A percentile compares a stretch with the other conserved stretches of the same genome.
These are phyloP conservation scores for Pissodes strobi DNA, from an alignment of 1,140 invertebrate species.

Conservation along the genomic window DNA sequence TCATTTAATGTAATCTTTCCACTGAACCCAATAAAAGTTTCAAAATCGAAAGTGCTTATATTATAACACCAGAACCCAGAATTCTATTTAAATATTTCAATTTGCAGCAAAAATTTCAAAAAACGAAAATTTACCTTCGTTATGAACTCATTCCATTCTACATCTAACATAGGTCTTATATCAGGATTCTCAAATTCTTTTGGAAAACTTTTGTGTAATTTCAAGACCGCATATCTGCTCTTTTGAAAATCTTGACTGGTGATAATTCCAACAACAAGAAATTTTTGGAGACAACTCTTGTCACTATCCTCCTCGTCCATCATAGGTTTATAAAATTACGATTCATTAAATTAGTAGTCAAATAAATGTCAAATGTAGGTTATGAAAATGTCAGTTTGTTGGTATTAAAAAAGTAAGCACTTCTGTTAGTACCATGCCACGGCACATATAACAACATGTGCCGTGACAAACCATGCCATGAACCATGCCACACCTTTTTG, in stretches of 20 bases:
- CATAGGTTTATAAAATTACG: not conserved
- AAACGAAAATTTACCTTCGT: constrained; percentile 35
- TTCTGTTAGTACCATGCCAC: too few relatives aligned
- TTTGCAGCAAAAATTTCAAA: not conserved
- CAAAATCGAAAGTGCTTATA: too few relatives aligned
- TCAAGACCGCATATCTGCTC: constrained; percentile 37
- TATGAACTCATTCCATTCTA: constrained; percentile 48
- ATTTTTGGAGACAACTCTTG: constrained; percentile 23
- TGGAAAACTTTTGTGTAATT: constrained; percentile 41
- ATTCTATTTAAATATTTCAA: not conserved
- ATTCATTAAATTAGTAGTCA: too few relatives aligned
- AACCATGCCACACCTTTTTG: too few relatives aligned
- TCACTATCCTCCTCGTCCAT: not conserved
- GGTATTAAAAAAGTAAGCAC: too few relatives aligned
- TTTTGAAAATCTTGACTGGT: constrained; percentile 46
- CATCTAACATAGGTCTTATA: constrained; percentile 46
- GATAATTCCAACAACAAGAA: constrained; percentile 39
- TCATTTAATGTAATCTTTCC: too few relatives aligned
- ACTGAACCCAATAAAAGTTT: too few relatives aligned
- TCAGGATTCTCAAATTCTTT: constrained; percentile 40
- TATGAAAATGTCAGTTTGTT: too few relatives aligned
- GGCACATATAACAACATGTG: too few relatives aligned
- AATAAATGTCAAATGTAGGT: too few relatives aligned
- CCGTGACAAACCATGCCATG: too few relatives aligned
- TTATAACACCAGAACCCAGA: not conserved